phyloP scores from a whole-genome alignment of 2,113 vertebrate species.

The Raja brachyura region DNA sequence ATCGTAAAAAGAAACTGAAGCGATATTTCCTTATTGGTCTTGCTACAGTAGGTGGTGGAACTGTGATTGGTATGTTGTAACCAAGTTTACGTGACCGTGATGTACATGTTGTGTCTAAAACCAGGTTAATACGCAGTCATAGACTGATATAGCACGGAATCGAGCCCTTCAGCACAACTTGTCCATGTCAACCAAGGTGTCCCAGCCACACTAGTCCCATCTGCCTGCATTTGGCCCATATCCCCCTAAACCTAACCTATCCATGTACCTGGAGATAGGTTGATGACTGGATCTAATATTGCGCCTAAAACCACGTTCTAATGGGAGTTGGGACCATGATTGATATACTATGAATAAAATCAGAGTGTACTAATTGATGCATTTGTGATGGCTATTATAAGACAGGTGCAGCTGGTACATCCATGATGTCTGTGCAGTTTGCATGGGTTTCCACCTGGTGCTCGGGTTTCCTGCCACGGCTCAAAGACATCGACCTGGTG shows the following conservation, averaged over 20 bases:
- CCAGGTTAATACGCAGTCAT: neutral
- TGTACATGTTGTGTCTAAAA: constrained; percentile 44
- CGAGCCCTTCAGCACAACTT: too few relatives aligned
- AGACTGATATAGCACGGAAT: too few relatives aligned
- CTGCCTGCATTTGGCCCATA: too few relatives aligned
- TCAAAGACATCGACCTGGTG: too few relatives aligned
- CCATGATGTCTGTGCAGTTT: too few relatives aligned
- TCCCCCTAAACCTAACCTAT: too few relatives aligned
- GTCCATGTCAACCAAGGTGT: too few relatives aligned
- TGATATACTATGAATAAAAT: neutral
- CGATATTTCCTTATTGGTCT: constrained; percentile 87
- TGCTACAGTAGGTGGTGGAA: constrained; percentile 74
- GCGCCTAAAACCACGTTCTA: neutral
- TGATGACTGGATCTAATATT: constrained; percentile 53
- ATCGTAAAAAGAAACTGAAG: constrained; percentile 70
- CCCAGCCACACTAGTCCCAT: too few relatives aligned
- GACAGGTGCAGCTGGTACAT: too few relatives aligned
- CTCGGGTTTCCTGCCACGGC: too few relatives aligned
- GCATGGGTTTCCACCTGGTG: too few relatives aligned
- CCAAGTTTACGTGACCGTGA: constrained; percentile 72
- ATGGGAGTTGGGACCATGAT: neutral
- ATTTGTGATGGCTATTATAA: neutral
- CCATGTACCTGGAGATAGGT: neutral
- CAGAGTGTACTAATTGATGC: neutral
- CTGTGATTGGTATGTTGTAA: neutral